phyloP scores from a whole-genome alignment of 2,888 invertebrate genomes.

The Neoaliturus tenellus region DNA sequence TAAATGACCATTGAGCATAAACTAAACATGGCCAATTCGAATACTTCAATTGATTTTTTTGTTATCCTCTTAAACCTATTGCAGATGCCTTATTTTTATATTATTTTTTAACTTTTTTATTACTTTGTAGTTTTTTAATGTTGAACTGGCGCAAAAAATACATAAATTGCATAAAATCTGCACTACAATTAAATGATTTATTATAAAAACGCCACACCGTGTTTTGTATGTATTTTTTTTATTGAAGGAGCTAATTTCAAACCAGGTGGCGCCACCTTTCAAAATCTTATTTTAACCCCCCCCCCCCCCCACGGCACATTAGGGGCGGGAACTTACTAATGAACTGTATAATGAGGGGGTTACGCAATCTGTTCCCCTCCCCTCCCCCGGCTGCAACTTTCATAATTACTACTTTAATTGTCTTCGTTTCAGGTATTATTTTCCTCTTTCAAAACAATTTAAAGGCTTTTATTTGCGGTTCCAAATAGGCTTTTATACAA shows the following conservation, averaged over 20 bases:
- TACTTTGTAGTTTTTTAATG: too few species aligned
- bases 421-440: constrained; percentile 13
- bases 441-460: not conserved
- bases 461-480: not conserved
- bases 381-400: not conserved
- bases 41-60: too few species aligned
- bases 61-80: too few species aligned
- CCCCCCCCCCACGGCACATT: not conserved
- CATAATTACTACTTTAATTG: constrained; percentile 33
- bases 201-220: too few species aligned
- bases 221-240: too few species aligned
- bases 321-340: not conserved
- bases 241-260: not conserved
- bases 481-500: not conserved
- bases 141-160: too few species aligned
- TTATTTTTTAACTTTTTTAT: too few species aligned
- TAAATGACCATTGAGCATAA: too few species aligned
- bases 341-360: constrained; percentile 30
- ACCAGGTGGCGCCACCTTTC: not conserved
- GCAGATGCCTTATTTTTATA: too few species aligned
- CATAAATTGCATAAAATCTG: too few species aligned
- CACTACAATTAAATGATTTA: too few species aligned
- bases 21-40: too few species aligned
- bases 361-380: not conserved
- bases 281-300: not conserved